Conservation (phyloP, 2,888 invertebrate species). For the Gisinianus flammeolus region DNA sequence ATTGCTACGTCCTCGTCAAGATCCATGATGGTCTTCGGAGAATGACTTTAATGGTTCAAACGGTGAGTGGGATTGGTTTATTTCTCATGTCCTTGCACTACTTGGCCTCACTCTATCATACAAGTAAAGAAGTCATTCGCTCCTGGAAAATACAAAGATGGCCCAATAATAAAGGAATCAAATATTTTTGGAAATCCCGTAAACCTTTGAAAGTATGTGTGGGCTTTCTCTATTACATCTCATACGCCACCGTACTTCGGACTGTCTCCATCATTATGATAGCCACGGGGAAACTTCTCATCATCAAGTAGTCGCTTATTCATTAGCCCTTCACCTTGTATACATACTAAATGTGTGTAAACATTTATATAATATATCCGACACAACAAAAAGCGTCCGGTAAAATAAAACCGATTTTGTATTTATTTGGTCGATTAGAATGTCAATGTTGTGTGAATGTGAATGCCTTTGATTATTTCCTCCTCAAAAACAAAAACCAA, state of each 20-base stretch:
- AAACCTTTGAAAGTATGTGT: not conserved
- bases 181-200: conserved; percentile 1
- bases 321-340: too few species aligned
- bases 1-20: not conserved
- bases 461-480: too few species aligned
- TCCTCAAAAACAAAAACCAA: too few species aligned
- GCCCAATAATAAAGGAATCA: not conserved
- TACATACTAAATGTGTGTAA: too few species aligned
- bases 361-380: too few species aligned
- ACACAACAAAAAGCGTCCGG: too few species aligned
- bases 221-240: not conserved
- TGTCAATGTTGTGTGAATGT: too few species aligned
- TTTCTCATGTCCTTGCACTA: not conserved
- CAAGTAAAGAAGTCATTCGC: not conserved
- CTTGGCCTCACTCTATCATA: not conserved
- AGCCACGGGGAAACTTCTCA: conserved; percentile 12
- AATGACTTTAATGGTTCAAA: not conserved
- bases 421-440: too few species aligned
- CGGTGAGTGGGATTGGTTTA: not conserved
- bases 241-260: not conserved
- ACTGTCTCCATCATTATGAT: not conserved
- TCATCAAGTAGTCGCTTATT: not conserved
- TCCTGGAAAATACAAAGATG: not conserved
- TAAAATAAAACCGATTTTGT: too few species aligned
- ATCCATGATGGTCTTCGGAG: not conserved